A percentile compares a stretch with the other conserved stretches of the same genome.
Conservation (phyloP, 2,888 invertebrate species). For the Cephus sareptanus region DNA sequence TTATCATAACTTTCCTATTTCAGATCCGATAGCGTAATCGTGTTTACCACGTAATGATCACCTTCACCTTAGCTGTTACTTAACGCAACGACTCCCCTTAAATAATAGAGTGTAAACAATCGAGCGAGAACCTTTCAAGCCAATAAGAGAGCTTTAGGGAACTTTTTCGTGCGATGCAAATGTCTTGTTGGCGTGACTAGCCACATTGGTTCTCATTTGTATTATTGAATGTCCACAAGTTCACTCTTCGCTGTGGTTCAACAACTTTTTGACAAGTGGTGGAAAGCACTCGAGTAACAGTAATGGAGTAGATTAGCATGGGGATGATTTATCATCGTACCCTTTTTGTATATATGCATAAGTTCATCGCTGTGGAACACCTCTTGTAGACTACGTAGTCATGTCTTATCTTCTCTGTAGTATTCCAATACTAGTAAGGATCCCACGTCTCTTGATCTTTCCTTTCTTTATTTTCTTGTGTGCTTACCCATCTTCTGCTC, state of each 20-base stretch:
- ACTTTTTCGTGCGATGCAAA: slow-evolving; percentile 33
- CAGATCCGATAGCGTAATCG: slow-evolving; percentile 20
- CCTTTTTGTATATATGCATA: neutral
- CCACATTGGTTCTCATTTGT: neutral
- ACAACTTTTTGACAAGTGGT: neutral
- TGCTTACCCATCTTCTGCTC: neutral
- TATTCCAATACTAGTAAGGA: neutral
- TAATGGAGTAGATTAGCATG: neutral
- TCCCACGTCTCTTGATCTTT: neutral
- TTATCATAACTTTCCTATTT: slow-evolving; percentile 22
- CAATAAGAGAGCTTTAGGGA: neutral
- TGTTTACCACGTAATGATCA: slow-evolving; percentile 35
- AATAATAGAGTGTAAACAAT: slow-evolving; percentile 29
- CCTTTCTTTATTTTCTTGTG: neutral
- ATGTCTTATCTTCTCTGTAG: neutral
- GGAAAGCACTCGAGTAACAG: neutral
- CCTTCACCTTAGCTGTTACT: slow-evolving; percentile 48
- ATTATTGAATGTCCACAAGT: neutral
- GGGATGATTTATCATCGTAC: neutral
- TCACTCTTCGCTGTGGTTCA: neutral
- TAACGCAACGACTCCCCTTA: slow-evolving; percentile 9
- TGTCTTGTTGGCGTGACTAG: neutral
- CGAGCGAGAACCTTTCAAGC: slow-evolving; percentile 4
- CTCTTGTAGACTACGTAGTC: neutral
- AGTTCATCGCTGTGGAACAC: neutral